These are phyloP conservation scores for Scaptomyza caliginosa DNA, from an alignment of 2,888 invertebrate genomes.

Conservation along the genomic window DNA sequence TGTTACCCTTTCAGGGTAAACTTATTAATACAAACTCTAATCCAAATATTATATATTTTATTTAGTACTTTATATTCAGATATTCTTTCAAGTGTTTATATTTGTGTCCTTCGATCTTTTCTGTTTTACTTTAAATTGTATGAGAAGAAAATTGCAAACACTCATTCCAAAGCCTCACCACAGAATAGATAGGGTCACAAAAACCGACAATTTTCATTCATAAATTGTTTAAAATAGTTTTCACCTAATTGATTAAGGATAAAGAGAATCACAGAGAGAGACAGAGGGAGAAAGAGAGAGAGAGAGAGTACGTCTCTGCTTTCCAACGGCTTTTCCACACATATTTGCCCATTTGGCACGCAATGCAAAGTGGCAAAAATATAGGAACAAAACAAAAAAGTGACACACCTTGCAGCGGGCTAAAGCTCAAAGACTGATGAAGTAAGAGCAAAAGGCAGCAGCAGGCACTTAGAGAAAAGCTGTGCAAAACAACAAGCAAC, in stretches of 20 bases:
- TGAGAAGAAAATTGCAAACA: background rate
- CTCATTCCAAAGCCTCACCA: background rate
- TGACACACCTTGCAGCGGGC: slow-evolving; percentile 73
- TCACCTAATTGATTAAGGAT: slow-evolving; percentile 43
- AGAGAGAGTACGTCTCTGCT: slow-evolving; percentile 9
- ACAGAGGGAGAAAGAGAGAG: slow-evolving; percentile 21
- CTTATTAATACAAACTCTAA: too few species aligned
- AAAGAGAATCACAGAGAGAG: slow-evolving; percentile 20
- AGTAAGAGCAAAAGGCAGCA: slow-evolving; percentile 14
- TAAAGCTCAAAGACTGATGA: slow-evolving; percentile 14
- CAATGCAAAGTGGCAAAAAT: slow-evolving; percentile 47
- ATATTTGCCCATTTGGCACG: background rate
- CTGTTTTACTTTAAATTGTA: too few species aligned
- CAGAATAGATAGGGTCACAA: slow-evolving; percentile 6
- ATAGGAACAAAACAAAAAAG: slow-evolving; percentile 79
- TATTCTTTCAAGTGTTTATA: too few species aligned
- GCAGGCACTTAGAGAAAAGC: slow-evolving; percentile 10
- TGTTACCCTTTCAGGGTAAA: too few species aligned
- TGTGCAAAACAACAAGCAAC: slow-evolving; percentile 16
- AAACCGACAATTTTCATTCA: slow-evolving; percentile 66
- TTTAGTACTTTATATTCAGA: too few species aligned
- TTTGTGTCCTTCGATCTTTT: too few species aligned
- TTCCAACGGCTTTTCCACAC: background rate
- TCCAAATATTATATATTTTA: too few species aligned
- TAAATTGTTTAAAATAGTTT: slow-evolving; percentile 65